Evolutionary conservation across 2,797 vertebrate species (phyloP).

Genomic region (Epinephelus malabaricus): DNA sequence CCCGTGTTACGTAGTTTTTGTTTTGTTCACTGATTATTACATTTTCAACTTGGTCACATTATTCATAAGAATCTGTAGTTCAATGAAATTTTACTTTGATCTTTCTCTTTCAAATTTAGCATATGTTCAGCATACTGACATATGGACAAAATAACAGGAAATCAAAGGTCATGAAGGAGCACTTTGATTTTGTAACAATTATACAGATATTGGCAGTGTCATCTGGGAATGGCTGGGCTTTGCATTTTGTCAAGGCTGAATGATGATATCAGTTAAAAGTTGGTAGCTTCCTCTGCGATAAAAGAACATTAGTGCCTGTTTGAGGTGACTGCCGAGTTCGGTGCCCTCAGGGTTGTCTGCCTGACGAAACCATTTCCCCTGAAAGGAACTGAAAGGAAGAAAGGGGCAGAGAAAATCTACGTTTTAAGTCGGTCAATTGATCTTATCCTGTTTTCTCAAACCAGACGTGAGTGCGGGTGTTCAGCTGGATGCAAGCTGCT

Average conservation of each 20-base stretch:
- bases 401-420: conserved; percentile 22
- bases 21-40: conserved; percentile 1
- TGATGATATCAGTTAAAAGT: conserved; percentile 18
- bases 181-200: conserved; percentile 14
- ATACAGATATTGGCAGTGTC: neutral
- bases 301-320: conserved; percentile 34
- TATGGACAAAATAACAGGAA: neutral
- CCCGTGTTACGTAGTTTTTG: neutral
- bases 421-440: conserved; percentile 53
- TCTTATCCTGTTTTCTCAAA: conserved; percentile 64
- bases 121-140: neutral
- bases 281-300: conserved; percentile 25
- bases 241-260: conserved; percentile 6
- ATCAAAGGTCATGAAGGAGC: neutral
- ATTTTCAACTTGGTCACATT: neutral
- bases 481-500: conserved; percentile 64
- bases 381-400: conserved; percentile 31
- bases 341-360: conserved; percentile 43
- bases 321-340: conserved; percentile 28
- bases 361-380: conserved; percentile 37
- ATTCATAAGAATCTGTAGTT: conserved; percentile 4
- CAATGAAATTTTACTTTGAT: conserved; percentile 7
- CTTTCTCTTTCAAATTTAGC: neutral
- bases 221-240: conserved; percentile 17
- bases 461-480: conserved; percentile 41